Evolutionary conservation across 37 sponge, comb jelly and placozoan species (phyloP).

Genomic region (Geodia barretti): DNA sequence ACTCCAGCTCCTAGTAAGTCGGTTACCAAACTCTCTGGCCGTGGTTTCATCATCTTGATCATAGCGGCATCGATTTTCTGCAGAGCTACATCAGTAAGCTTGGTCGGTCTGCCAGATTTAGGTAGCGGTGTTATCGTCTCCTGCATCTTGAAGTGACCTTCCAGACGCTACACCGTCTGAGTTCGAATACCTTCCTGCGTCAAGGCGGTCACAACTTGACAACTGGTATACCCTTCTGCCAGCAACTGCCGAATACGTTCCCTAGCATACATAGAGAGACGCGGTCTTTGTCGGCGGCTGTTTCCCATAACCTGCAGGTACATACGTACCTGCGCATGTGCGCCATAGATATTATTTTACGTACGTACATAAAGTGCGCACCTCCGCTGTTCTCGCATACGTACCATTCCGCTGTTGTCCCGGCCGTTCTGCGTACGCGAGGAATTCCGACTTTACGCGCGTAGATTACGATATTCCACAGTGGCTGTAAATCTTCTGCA

Average conservation of each 20-base stretch:
- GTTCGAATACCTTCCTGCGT: neutral
- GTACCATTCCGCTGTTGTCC: no score
- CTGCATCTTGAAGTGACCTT: neutral
- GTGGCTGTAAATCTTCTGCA: no score
- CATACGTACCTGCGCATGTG: no score
- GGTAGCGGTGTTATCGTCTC: neutral
- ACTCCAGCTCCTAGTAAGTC: neutral
- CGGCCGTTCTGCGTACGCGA: no score
- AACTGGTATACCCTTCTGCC: neutral
- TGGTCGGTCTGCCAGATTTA: neutral
- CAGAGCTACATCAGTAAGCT: neutral
- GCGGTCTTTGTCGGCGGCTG: no score
- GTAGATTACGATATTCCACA: no score
- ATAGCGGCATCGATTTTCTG: no score
- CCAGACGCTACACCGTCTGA: neutral
- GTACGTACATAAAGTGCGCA: no score
- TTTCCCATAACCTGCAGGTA: no score
- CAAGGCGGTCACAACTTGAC: neutral
- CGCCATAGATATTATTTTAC: no score
- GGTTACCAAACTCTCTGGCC: neutral
- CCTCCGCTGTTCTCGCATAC: no score
- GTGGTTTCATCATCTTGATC: slow-evolving; percentile 10
- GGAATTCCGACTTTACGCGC: no score
- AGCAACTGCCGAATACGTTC: neutral
- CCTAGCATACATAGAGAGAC: neutral